Conservation (phyloP, 1,140 invertebrate genomes). For the Diorhabda sublineata region DNA sequence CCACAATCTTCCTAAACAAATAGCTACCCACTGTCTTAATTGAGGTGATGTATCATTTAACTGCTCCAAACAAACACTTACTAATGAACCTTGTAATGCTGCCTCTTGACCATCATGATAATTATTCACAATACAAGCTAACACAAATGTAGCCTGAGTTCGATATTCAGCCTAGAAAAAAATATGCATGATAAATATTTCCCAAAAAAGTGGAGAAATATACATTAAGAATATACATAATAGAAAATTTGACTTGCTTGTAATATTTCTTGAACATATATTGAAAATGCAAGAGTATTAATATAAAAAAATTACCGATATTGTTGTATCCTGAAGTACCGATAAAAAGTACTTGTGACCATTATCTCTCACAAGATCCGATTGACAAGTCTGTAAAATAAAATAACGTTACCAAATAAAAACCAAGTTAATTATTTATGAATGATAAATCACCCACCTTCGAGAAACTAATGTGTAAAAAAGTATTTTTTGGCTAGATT, state of each 20-base stretch:
- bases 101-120: conserved; percentile 83
- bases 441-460: too few species aligned
- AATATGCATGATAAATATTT: not conserved
- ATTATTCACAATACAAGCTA: conserved; percentile 89
- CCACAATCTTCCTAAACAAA: conserved; percentile 93
- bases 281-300: not conserved
- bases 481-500: too few species aligned
- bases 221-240: not conserved
- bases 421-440: too few species aligned
- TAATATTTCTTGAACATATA: not conserved
- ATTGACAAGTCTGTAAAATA: conserved; percentile 78
- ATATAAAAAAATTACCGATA: conserved; percentile 61
- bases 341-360: conserved; percentile 93
- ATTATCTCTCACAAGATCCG: conserved; percentile 91
- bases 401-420: not conserved
- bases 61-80: conserved; percentile 86
- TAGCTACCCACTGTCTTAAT: conserved; percentile 86
- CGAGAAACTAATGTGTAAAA: too few species aligned
- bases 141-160: conserved; percentile 86
- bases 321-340: conserved; percentile 78
- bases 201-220: not conserved
- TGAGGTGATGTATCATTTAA: conserved; percentile 57
- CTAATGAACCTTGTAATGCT: conserved; percentile 78
- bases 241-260: not conserved
- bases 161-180: conserved; percentile 70